Base-by-base conservation (phyloP, 2,888 invertebrate species). In the Pseudococcus jackbeardsleyi region DNA sequence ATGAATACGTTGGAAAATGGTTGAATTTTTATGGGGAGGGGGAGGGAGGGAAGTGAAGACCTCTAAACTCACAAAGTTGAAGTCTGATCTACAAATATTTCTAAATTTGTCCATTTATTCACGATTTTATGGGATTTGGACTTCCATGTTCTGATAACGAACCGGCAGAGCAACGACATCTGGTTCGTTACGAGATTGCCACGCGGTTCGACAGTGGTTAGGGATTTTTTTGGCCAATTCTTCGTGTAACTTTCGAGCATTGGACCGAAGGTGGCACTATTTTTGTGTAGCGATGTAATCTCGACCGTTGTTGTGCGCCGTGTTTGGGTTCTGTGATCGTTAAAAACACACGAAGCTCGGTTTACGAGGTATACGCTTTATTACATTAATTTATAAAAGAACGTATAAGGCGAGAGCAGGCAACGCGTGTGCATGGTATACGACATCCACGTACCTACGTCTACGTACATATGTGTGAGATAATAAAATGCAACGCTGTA, bases 321-420 rank as follows among this genome's bases (percentile, higher is more conserved):
- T 59, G 59, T 59, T 59, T 59, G 68, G 68, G 26, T 72, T 72
- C 26, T 26, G 68, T 12, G 68, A 72, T 72, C 68, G 68, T 72
- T 72, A 72, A 72, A 72, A 33, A 33, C 68, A 33, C 33, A 72
- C 68, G 26, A 33, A 72, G 68, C 33, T 33, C 22, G 33, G 26
- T 72, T 72, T 72, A 72, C 68, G 68, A 72, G 68, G 68, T 33
- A 33, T 72, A 72, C 68, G 26, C 15, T 72, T 72, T 72, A 72
- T 72, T 72, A 26, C 68, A 33, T 72, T 72, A 72, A 72, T 72
- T 72, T 72, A 26, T 59, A 19, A 59, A 59, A 59, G 12, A 59
- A n/a, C 26, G 26, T 33, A 33, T 33, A 33, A 33, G 26, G 26
- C 26, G 26, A 33, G 26, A 33, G 26, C 26, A n/a, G 59, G 11